Evolutionary conservation across 1,140 invertebrate genomes (phyloP), one percentile per base, ranked within the genome.

Genomic region (Drosophila burlai): DNA sequence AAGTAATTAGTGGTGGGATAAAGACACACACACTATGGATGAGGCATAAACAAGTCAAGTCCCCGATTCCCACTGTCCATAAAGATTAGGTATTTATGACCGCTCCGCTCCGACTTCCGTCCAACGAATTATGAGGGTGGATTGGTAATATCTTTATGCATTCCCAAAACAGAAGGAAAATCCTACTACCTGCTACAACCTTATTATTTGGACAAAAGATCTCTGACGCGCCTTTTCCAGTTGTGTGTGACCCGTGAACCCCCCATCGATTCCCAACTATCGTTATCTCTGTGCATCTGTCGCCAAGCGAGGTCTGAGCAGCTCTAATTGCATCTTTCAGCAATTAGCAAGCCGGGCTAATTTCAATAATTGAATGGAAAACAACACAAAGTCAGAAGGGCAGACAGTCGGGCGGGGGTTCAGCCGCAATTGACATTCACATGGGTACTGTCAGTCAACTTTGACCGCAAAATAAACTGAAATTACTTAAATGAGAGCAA

Each of bases 331-430:
- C 50, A 69, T 58, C 64, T 66, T 50, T 45, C 49, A 13, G 26
- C 75, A 86, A 86, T 85, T 81, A 85, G 74, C 59, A 26, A 72
- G 59, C 40, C 67, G 49, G 62, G 62, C 49, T 75, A 66, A 78
- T 84, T 81, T 85, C 47, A 78, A 66, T 83, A 83, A 83, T 80
- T 86, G 67, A 80, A 76, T 80, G 80, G 65, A 84, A 73, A 82
- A 82, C 62, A 79, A 76, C 69, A 50, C 24, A 57, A 46, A 55
- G 58, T 64, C 71, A 75, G 49, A 36, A 62, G 42, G 73, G 49
- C 72, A 62, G 45, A 45, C 36, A 40, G 46, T 26, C 31, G 8
- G 50, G 1, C 50, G 31, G 50, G 50, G 29, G 47, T 13, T 26
- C 59, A 43, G 18, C 42, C 47, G 38, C 55, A 77, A 85, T 85